Percentiles rank a stretch among this genome's conserved stretches.
These are phyloP conservation scores for Emydura subglobosa DNA, from an alignment of 2,113 vertebrate species.

Conservation along the genomic window DNA sequence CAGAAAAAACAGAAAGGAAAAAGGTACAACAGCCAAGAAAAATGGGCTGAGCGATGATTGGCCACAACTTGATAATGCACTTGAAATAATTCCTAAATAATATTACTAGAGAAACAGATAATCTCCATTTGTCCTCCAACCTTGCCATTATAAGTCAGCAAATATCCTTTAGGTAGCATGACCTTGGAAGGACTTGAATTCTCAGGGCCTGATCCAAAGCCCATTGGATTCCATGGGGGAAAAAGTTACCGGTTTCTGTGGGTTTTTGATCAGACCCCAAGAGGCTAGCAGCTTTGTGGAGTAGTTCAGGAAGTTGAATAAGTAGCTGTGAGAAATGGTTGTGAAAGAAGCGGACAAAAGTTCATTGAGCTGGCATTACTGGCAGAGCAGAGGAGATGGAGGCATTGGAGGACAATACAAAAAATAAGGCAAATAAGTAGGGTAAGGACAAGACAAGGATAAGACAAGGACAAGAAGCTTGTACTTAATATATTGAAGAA, in stretches of 20 bases:
- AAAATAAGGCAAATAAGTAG: background rate
- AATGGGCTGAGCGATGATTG: background rate
- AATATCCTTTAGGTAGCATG: background rate
- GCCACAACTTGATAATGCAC: fast-evolving
- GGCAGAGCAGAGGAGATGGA: background rate
- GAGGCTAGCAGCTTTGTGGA: background rate
- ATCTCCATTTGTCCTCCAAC: background rate
- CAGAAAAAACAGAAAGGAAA: background rate
- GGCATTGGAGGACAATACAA: background rate
- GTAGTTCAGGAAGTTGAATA: background rate
- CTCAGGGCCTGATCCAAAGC: background rate
- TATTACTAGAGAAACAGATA: background rate
- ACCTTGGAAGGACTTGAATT: background rate
- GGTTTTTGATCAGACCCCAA: background rate
- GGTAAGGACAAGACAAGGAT: background rate
- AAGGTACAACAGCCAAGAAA: background rate
- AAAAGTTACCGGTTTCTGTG: background rate
- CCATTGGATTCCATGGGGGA: background rate
- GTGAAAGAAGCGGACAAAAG: background rate
- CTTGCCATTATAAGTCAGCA: background rate
- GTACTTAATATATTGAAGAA: background rate
- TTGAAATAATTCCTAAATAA: background rate
- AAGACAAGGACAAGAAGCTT: background rate
- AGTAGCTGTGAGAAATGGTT: background rate
- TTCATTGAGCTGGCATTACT: background rate